Conservation (phyloP, 2,888 invertebrate species). For the Brenthis hecate region DNA sequence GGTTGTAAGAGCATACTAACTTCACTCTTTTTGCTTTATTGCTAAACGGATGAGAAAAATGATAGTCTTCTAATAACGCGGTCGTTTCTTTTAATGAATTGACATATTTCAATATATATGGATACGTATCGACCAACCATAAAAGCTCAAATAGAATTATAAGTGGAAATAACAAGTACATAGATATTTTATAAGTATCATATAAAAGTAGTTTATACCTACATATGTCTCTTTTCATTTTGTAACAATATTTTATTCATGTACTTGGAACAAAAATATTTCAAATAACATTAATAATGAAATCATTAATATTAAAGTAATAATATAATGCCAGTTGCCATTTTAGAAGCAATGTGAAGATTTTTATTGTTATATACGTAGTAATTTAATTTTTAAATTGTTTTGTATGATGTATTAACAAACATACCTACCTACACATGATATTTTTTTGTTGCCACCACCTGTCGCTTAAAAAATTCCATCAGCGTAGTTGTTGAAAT, state of each 20-base stretch:
- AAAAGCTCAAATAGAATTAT: not conserved
- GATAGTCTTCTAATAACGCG: slow-evolving; percentile 28
- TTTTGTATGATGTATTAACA: not conserved
- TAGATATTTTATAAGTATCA: too few relatives aligned
- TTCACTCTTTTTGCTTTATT: slow-evolving; percentile 36
- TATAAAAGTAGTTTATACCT: too few relatives aligned
- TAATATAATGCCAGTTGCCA: too few relatives aligned
- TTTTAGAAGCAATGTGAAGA: too few relatives aligned
- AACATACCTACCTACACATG: not conserved
- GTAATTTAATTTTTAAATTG: not conserved
- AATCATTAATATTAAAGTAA: too few relatives aligned
- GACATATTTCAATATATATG: slow-evolving; percentile 18
- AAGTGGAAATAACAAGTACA: too few relatives aligned
- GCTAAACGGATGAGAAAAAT: slow-evolving; percentile 32
- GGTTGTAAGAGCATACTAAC: slow-evolving; percentile 32
- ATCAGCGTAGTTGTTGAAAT: slow-evolving; percentile 25
- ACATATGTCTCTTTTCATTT: too few relatives aligned
- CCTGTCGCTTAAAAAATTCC: slow-evolving; percentile 26
- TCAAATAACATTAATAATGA: too few relatives aligned
- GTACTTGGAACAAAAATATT: too few relatives aligned
- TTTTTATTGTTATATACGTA: too few relatives aligned
- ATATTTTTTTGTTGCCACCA: slow-evolving; percentile 17
- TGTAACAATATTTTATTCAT: too few relatives aligned
- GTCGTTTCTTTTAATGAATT: slow-evolving; percentile 28
- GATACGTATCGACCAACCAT: slow-evolving; percentile 4